Percentiles rank a stretch among this genome's conserved stretches.
These are phyloP conservation scores for Drosophila nigricruria DNA, from an alignment of 2,888 invertebrate genomes.

Conservation along the genomic window DNA sequence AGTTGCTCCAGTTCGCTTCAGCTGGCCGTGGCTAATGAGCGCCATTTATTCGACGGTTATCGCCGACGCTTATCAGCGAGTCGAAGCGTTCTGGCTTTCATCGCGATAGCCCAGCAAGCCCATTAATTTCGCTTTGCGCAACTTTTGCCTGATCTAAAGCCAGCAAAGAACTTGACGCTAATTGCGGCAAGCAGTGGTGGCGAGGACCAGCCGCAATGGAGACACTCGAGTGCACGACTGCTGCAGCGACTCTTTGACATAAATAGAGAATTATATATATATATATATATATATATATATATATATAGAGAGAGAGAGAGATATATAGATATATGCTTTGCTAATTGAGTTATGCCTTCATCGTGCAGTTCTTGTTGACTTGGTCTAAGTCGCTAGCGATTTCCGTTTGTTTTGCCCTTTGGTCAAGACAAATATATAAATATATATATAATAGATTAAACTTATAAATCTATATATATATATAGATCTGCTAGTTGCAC, in stretches of 20 bases:
- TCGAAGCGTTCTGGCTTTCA: constrained; percentile 56
- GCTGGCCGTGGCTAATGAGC: constrained; percentile 58
- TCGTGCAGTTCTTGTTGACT: neutral
- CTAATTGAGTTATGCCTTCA: constrained; percentile 2
- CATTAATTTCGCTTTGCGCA: constrained; percentile 60
- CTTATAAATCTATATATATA: constrained; percentile 16
- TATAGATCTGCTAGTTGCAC: neutral
- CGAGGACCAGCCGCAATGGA: neutral
- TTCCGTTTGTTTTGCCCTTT: constrained; percentile 23
- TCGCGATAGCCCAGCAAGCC: constrained; percentile 61
- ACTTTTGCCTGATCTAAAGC: constrained; percentile 27
- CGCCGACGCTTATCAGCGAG: constrained; percentile 56
- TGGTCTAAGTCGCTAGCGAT: constrained; percentile 37
- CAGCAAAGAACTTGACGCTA: constrained; percentile 27
- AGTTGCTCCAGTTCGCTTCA: constrained; percentile 5
- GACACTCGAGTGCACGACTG: neutral
- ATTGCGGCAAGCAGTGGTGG: no score
- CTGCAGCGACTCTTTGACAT: neutral
- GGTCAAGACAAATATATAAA: constrained; percentile 43
- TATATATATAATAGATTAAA: neutral
- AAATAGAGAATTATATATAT: no score
- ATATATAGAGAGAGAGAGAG: no score
- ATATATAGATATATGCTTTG: neutral
- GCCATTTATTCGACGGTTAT: constrained; percentile 63
- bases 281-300: no score